Base-by-base conservation (phyloP, 2,113 vertebrate genomes). In the Neolamprologus ventralis region DNA sequence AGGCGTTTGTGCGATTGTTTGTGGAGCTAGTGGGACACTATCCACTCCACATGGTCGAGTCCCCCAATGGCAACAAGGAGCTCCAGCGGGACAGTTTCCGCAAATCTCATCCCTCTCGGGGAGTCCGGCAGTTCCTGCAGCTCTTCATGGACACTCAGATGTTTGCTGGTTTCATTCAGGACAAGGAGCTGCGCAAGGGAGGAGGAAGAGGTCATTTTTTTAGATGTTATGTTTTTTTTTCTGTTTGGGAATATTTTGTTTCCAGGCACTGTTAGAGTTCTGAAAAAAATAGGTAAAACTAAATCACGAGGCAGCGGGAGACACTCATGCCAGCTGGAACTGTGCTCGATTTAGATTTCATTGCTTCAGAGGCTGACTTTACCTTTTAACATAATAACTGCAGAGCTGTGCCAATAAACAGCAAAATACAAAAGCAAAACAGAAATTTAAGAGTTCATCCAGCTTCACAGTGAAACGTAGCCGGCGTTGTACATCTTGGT, bases 61-160 rank as follows among this genome's bases (percentile, higher is more conserved):
- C 97, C 0, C 96, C 80, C 35, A 90, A 82, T 11, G 98, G 98
- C 1, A 94, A 96, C 86, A 94, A 97, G 2, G 95, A 97, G 51
- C 97, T 99, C 47, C 98, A 98, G 93, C 96, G 98, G 7, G 98
- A 99, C 4, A 96, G 87, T 5, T 99, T 99, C 94, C 96, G 97
- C 4, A 99, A 97, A n/a, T 97, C 96, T 6, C 98, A 98, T 42
- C 97, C 95, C 3, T 99, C 99, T 1, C 97, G 97, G 1, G 97
- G 95, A 2, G 97, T 97, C 6, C 97, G 98, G 4, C 97, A 97
- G 83, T 98, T 99, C 93, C 96, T 99, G 93, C 98, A 98, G 91
- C 96, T 97, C 91, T 99, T 99, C 95, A 99, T 99, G 99, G 98
- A 99, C 37, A 99, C 99, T 0, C 98, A 99, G 95, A 99, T 99